Conservation (phyloP, 2,888 invertebrate genomes). For the Lottia gigantea region DNA sequence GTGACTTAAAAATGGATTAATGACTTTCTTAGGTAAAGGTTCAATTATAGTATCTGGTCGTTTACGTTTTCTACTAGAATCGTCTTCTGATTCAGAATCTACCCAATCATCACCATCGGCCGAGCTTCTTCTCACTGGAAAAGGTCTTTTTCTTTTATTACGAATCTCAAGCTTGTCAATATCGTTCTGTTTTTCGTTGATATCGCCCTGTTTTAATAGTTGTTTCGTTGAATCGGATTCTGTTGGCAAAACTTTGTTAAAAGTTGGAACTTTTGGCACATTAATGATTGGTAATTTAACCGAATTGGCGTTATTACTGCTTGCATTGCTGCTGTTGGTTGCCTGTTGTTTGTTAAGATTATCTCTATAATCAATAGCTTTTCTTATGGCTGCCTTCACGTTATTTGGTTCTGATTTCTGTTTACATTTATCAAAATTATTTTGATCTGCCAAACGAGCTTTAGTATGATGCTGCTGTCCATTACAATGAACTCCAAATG, state of each 20-base stretch:
- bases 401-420: conserved; percentile 8
- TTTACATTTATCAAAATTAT: conserved; percentile 16
- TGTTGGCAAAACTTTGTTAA: neutral
- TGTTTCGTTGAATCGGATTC: neutral
- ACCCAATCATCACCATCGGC: conserved; percentile 23
- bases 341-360: neutral
- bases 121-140: conserved; percentile 28
- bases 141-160: conserved; percentile 31
- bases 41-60: neutral
- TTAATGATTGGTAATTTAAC: conserved; percentile 1
- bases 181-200: conserved; percentile 10
- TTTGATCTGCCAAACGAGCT: conserved; percentile 37
- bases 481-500: conserved; percentile 50
- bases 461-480: conserved; percentile 40
- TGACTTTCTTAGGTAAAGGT: neutral
- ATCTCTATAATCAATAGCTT: conserved; percentile 3
- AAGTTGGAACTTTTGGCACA: conserved; percentile 8
- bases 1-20: neutral
- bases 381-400: conserved; percentile 1
- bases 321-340: neutral
- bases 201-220: neutral
- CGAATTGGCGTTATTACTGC: neutral
- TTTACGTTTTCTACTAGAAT: conserved; percentile 2
- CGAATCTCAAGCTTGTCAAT: conserved; percentile 12
- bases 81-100: conserved; percentile 29